Conservation (phyloP, 2,113 vertebrate genomes). For the Pelmatolapia mariae region DNA sequence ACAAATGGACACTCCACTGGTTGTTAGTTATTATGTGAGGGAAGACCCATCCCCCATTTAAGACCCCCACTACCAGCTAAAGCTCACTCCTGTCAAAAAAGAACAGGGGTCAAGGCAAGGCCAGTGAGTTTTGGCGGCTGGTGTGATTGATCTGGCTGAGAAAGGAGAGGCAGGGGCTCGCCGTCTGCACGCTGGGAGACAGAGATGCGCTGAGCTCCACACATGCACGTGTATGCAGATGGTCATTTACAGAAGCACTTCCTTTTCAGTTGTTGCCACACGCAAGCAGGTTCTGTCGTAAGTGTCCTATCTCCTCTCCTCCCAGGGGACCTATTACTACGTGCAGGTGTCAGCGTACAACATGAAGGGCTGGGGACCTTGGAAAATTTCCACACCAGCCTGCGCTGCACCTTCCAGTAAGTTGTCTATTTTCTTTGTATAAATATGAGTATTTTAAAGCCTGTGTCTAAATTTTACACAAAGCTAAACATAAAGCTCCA, state of each 20-base stretch:
- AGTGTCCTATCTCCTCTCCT: slow-evolving; percentile 23
- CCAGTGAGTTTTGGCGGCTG: slow-evolving; percentile 55
- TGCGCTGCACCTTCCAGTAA: slow-evolving; percentile 86
- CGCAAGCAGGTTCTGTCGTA: neutral
- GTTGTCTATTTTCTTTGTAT: slow-evolving; percentile 27
- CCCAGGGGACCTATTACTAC: slow-evolving; percentile 80
- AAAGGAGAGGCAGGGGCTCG: slow-evolving; percentile 48
- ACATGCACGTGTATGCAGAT: neutral
- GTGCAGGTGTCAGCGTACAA: slow-evolving; percentile 86
- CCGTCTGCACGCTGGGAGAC: slow-evolving; percentile 42
- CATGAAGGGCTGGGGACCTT: slow-evolving; percentile 90
- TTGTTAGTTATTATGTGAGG: slow-evolving; percentile 53
- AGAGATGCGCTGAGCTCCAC: neutral
- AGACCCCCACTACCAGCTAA: slow-evolving; percentile 37
- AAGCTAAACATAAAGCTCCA: neutral
- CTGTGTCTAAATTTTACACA: neutral
- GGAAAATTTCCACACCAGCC: slow-evolving; percentile 70
- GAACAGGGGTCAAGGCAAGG: slow-evolving; percentile 53
- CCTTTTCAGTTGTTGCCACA: neutral
- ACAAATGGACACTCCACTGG: slow-evolving; percentile 48
- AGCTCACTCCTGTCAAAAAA: slow-evolving; percentile 50
- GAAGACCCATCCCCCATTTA: neutral
- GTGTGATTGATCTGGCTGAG: slow-evolving; percentile 73
- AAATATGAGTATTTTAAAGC: neutral
- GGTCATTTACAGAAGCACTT: neutral